phyloP scores from a whole-genome alignment of 2,888 invertebrate genomes.

The Timema podura region DNA sequence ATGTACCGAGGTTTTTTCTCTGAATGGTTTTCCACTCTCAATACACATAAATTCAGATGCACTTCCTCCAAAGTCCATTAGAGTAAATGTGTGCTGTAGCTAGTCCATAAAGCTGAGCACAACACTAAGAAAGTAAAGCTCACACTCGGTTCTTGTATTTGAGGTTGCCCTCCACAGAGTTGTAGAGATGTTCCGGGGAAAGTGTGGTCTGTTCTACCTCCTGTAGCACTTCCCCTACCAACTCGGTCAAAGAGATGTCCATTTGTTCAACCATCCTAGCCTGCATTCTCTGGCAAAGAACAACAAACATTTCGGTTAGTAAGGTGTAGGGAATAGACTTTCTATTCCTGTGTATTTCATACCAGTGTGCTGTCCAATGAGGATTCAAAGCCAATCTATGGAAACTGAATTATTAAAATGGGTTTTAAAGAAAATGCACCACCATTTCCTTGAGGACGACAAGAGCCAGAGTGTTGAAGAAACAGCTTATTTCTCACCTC shows the following conservation, averaged over 20 bases:
- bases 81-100: too few relatives aligned
- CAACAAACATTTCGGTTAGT: background rate
- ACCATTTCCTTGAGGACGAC: too few relatives aligned
- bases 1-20: too few relatives aligned
- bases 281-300: conserved; percentile 32
- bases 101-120: too few relatives aligned
- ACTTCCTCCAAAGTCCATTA: too few relatives aligned
- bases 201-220: conserved; percentile 41
- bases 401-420: too few relatives aligned
- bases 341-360: background rate
- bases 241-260: conserved; percentile 38
- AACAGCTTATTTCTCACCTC: too few relatives aligned
- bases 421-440: too few relatives aligned
- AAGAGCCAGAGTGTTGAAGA: too few relatives aligned
- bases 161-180: conserved; percentile 17
- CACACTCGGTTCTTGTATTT: conserved; percentile 28
- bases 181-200: conserved; percentile 24
- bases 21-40: too few relatives aligned
- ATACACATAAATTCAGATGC: too few relatives aligned
- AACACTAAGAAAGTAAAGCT: background rate
- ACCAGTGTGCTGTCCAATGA: background rate
- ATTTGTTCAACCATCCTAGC: conserved; percentile 33
- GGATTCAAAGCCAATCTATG: background rate
- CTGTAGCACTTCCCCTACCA: conserved; percentile 42
- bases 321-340: background rate